Conservation (phyloP, 2,113 vertebrate genomes). For the Delphinapterus leucas region DNA sequence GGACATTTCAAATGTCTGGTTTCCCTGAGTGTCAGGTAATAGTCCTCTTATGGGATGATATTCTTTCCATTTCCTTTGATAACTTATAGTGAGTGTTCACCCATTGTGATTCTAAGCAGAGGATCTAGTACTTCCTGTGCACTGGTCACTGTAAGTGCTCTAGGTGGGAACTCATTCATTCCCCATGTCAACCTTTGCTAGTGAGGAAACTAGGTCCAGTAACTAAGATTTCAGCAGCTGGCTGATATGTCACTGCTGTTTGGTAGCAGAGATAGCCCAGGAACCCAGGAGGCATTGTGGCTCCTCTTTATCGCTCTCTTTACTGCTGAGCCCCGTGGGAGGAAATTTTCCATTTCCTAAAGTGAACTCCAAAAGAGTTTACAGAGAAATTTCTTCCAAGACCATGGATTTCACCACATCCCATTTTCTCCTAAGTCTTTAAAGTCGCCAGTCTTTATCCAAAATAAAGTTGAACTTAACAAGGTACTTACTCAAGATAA, state of each 20-base stretch:
- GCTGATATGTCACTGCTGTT: background rate
- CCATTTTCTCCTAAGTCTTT: background rate
- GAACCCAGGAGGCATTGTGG: background rate
- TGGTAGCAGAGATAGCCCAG: background rate
- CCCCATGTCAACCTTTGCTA: background rate
- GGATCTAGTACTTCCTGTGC: background rate
- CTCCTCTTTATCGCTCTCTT: background rate
- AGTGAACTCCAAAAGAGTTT: background rate
- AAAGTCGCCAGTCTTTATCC: background rate
- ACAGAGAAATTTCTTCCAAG: background rate
- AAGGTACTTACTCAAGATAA: background rate
- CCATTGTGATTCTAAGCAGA: background rate
- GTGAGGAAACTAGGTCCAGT: background rate
- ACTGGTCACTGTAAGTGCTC: background rate
- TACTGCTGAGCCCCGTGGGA: background rate
- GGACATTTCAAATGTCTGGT: background rate
- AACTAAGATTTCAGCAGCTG: background rate
- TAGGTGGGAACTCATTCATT: background rate
- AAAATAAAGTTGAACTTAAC: conserved; percentile 13
- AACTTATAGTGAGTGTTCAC: background rate
- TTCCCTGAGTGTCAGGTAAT: background rate
- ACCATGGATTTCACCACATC: background rate
- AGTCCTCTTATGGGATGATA: background rate
- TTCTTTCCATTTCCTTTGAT: background rate
- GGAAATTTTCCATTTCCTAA: background rate